Conservation (phyloP, 1,140 invertebrate genomes). For the Trissolcus basalis region DNA sequence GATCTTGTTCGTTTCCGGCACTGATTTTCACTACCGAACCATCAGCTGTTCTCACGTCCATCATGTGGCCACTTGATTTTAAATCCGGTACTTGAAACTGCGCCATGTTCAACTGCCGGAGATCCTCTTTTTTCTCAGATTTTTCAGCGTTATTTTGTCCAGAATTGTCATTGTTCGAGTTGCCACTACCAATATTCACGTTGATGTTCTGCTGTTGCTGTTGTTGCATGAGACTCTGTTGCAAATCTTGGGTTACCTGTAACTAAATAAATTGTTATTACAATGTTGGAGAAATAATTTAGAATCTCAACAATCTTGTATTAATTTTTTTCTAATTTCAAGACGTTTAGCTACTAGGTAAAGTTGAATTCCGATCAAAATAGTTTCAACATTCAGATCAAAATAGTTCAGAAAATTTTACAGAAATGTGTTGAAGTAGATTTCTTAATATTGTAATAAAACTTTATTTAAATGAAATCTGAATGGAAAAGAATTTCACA, state of each 20-base stretch:
- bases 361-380: too few relatives aligned
- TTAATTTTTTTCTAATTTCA: too few relatives aligned
- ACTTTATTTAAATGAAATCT: too few relatives aligned
- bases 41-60: slow-evolving; percentile 82
- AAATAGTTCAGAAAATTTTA: too few relatives aligned
- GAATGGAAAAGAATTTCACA: too few relatives aligned
- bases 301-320: too few relatives aligned
- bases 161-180: slow-evolving; percentile 59
- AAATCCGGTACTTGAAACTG: slow-evolving; percentile 76
- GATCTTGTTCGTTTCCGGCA: slow-evolving; percentile 80
- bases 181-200: slow-evolving; percentile 66
- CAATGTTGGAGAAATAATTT: too few relatives aligned
- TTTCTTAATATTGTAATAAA: too few relatives aligned
- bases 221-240: slow-evolving; percentile 73
- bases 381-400: too few relatives aligned
- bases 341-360: too few relatives aligned
- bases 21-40: slow-evolving; percentile 85
- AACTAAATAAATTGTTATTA: too few relatives aligned
- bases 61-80: slow-evolving; percentile 78
- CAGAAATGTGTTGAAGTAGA: too few relatives aligned
- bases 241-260: slow-evolving; percentile 72
- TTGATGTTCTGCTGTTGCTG: slow-evolving; percentile 66
- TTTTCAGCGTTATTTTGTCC: slow-evolving; percentile 67
- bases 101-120: slow-evolving; percentile 74
- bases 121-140: slow-evolving; percentile 72